Evolutionary conservation across 2,797 vertebrate species (phyloP).

Genomic region (Hyperoplus lanceolatus): DNA sequence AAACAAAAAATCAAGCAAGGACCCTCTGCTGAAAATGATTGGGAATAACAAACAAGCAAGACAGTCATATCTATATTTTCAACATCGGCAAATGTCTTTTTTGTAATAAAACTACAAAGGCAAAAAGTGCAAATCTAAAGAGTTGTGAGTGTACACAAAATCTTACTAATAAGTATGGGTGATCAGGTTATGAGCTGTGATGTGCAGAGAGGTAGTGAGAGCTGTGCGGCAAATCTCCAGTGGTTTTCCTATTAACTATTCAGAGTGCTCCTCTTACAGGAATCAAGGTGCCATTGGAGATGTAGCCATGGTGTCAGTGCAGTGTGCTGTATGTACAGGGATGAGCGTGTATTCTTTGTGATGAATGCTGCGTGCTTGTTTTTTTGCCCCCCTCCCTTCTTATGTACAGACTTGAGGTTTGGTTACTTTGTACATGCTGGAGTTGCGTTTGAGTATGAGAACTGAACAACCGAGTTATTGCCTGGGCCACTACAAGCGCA

Average conservation of each 20-base stretch:
- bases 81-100: constrained; percentile 88
- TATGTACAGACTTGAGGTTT: constrained; percentile 82
- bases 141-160: constrained; percentile 74
- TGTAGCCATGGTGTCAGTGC: constrained; percentile 59
- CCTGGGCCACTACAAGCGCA: constrained; percentile 57
- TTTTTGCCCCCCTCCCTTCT: constrained; percentile 27
- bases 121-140: constrained; percentile 80
- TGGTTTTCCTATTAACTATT: constrained; percentile 51
- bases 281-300: constrained; percentile 50
- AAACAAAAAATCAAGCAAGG: constrained; percentile 79
- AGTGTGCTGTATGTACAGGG: constrained; percentile 84
- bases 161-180: constrained; percentile 73
- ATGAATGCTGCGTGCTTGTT: constrained; percentile 85
- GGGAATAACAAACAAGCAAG: constrained; percentile 45
- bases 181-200: constrained; percentile 74
- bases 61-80: constrained; percentile 85
- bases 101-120: constrained; percentile 83
- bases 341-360: constrained; percentile 79
- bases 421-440: constrained; percentile 84
- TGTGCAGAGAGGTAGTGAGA: constrained; percentile 71
- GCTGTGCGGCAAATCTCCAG: constrained; percentile 63
- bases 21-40: constrained; percentile 59
- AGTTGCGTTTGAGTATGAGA: constrained; percentile 70
- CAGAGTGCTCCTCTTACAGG: constrained; percentile 50
- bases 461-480: constrained; percentile 61